These are phyloP conservation scores for Chlorops oryzae DNA, from an alignment of 1,140 invertebrate genomes.

Conservation along the genomic window DNA sequence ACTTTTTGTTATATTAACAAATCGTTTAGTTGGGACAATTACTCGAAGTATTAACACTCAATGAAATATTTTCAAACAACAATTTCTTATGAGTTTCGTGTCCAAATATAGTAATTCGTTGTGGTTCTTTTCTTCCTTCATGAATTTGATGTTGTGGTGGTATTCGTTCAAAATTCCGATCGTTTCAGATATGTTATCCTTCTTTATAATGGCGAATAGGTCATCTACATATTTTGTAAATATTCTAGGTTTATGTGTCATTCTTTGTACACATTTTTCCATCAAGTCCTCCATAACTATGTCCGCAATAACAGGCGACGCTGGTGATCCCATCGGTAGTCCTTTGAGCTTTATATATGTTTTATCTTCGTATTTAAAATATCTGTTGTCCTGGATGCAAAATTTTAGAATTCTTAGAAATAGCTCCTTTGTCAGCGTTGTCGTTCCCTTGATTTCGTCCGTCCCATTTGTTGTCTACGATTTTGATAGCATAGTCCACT, in stretches of 20 bases:
- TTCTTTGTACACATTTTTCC: not conserved
- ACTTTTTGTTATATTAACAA: too few relatives aligned
- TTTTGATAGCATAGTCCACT: not conserved
- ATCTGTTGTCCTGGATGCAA: not conserved
- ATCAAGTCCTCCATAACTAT: constrained; percentile 5
- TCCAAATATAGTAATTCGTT: too few relatives aligned
- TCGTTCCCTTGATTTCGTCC: too few relatives aligned
- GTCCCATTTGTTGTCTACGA: too few relatives aligned
- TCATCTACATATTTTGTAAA: constrained; percentile 7
- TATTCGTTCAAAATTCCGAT: too few relatives aligned
- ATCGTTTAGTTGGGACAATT: too few relatives aligned
- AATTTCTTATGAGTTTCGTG: too few relatives aligned
- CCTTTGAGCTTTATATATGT: not conserved
- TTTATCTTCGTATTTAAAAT: not conserved
- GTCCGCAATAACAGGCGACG: constrained; percentile 1
- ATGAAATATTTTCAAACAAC: too few relatives aligned
- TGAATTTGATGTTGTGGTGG: too few relatives aligned
- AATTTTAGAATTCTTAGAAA: constrained; percentile 3
- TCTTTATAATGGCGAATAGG: not conserved
- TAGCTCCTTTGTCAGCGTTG: constrained; percentile 1
- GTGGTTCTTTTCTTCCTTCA: too few relatives aligned
- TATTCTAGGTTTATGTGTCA: not conserved
- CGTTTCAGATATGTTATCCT: too few relatives aligned
- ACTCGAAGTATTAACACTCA: too few relatives aligned
- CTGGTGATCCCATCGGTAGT: constrained; percentile 5